Evolutionary conservation across 2,888 invertebrate species (phyloP).

Genomic region (Chironomus tentans): DNA sequence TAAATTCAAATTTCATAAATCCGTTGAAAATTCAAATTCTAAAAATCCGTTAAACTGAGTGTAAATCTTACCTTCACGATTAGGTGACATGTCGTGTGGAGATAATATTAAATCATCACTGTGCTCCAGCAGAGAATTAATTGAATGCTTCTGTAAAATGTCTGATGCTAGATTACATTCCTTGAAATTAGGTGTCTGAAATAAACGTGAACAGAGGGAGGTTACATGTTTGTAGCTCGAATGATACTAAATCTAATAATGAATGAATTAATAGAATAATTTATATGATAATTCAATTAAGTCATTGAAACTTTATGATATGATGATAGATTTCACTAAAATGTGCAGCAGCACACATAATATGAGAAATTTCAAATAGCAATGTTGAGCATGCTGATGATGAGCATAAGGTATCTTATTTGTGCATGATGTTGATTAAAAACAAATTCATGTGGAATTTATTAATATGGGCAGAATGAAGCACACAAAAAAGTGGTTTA

Average conservation of each 20-base stretch:
- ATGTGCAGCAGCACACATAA: too few species aligned
- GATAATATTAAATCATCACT: conserved; percentile 37
- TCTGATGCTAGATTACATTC: conserved; percentile 34
- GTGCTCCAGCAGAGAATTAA: conserved; percentile 45
- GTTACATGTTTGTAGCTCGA: background rate
- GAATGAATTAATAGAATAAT: too few species aligned
- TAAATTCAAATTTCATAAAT: too few species aligned
- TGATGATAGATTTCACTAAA: too few species aligned
- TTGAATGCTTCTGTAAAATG: conserved; percentile 46
- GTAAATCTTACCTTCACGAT: conserved; percentile 36
- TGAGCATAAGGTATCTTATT: background rate
- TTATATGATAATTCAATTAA: too few species aligned
- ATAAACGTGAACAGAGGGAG: background rate
- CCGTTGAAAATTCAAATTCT: background rate
- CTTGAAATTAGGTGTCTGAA: conserved; percentile 26
- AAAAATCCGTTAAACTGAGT: background rate
- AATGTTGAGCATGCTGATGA: background rate
- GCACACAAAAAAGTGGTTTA: background rate
- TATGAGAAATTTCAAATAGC: background rate
- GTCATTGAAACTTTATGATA: too few species aligned
- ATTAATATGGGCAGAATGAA: background rate
- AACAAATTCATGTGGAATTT: background rate
- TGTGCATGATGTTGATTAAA: background rate
- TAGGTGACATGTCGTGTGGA: conserved; percentile 34
- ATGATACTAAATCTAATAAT: too few species aligned